These are phyloP conservation scores for Scotopteryx bipunctaria DNA, from an alignment of 2,888 invertebrate genomes.

Conservation along the genomic window DNA sequence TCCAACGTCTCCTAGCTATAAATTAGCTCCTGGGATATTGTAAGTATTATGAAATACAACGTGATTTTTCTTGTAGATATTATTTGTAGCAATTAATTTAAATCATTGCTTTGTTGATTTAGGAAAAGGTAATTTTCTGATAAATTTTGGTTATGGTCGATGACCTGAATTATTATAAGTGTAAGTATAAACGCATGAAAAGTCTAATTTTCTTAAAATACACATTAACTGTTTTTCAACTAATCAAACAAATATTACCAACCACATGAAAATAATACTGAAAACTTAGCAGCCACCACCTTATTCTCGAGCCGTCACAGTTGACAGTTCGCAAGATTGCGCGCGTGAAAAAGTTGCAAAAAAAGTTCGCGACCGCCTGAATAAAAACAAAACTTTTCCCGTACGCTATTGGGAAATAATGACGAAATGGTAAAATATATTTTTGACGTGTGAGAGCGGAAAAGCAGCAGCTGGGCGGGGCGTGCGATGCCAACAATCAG, in stretches of 20 bases:
- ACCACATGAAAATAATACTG: not conserved
- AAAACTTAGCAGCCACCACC: slow-evolving; percentile 3
- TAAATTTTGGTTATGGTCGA: too few relatives aligned
- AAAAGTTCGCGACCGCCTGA: slow-evolving; percentile 37
- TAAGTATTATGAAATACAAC: too few relatives aligned
- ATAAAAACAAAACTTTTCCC: slow-evolving; percentile 29
- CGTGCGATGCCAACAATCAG: slow-evolving; percentile 67
- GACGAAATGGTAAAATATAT: slow-evolving; percentile 60
- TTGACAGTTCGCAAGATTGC: slow-evolving; percentile 5
- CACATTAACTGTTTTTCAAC: too few relatives aligned
- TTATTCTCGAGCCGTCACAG: slow-evolving; percentile 8
- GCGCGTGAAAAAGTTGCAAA: slow-evolving; percentile 24
- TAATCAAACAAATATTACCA: too few relatives aligned
- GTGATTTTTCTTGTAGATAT: too few relatives aligned
- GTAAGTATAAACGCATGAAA: too few relatives aligned
- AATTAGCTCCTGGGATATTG: slow-evolving; percentile 64
- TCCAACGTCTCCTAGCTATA: slow-evolving; percentile 56
- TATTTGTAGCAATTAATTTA: too few relatives aligned
- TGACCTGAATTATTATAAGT: too few relatives aligned
- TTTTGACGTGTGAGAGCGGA: slow-evolving; percentile 73
- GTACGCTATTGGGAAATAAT: slow-evolving; percentile 43
- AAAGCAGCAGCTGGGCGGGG: slow-evolving; percentile 76
- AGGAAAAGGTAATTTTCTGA: too few relatives aligned
- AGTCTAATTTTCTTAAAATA: too few relatives aligned
- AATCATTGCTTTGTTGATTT: too few relatives aligned